Percentiles rank a stretch among this genome's conserved stretches.
Evolutionary conservation across 2,113 vertebrate genomes (phyloP).

Genomic region (Hemichromis elongatus): DNA sequence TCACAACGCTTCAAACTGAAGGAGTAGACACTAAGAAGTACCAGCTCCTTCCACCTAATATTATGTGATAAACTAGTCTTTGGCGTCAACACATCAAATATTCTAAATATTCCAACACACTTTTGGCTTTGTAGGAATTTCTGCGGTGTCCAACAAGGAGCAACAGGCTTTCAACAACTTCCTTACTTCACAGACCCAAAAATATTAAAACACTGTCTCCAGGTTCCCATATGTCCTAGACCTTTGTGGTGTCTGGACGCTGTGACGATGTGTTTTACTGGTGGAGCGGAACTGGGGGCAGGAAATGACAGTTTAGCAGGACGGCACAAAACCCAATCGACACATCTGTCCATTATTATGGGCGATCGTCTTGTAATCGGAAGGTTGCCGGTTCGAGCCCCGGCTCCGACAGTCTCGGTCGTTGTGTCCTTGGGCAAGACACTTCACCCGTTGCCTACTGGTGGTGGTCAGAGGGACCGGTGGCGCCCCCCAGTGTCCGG

Average conservation of each 20-base stretch:
- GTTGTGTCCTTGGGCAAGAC: too few species aligned
- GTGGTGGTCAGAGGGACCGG: too few species aligned
- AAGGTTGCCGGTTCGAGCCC: too few species aligned
- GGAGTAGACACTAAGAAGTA: rapidly evolving
- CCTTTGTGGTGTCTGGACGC: not conserved
- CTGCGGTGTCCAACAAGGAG: not conserved
- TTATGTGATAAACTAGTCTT: not conserved
- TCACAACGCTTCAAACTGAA: not conserved
- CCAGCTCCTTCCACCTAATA: not conserved
- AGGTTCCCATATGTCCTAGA: not conserved
- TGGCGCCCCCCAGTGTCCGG: too few species aligned
- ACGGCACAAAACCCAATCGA: rapidly evolving
- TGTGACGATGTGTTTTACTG: not conserved
- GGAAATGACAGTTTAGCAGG: not conserved
- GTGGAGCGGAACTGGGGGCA: not conserved
- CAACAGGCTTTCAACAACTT: rapidly evolving
- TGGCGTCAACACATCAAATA: not conserved
- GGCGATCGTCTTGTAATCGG: rapidly evolving
- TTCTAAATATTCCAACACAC: not conserved
- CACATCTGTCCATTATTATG: not conserved
- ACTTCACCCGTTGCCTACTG: too few species aligned
- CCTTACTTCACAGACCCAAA: not conserved
- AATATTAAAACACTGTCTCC: not conserved
- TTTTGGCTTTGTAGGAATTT: rapidly evolving
- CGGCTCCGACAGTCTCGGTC: too few species aligned